Base-by-base conservation (phyloP, 2,797 vertebrate species). In the Mastacembelus armatus region DNA sequence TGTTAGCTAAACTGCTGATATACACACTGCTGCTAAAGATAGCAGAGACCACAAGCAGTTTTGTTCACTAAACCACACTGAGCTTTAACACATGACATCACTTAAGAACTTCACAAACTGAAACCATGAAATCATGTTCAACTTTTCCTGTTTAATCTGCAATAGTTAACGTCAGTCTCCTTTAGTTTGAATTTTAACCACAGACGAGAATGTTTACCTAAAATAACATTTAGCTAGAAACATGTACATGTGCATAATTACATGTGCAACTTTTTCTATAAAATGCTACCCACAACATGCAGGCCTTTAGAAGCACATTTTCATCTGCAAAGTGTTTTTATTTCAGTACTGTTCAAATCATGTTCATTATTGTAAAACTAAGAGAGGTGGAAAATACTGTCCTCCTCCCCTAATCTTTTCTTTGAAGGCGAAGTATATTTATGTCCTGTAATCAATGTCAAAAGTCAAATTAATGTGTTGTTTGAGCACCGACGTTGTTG, bases 1-100 rank as follows among this genome's bases (percentile, higher is more conserved):
- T 63, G 40, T 19, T 69, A 57, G 58, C 64, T 32, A 54, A 89
- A 83, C 81, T 56, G 72, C 75, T 84, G 71, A 85, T 71, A 29
- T 44, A 62, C 47, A 52, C 30, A 24, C 26, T 49, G 18, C 47
- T 55, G 59, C 77, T 78, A 80, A 78, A 80, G 24, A 82, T 83
- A 81, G 55, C 52, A 18, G 1, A 67, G 48, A 76, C 77, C 74
- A 51, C 63, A 67, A 24, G 29, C 40, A 44, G 60, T 71, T 75
- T 63, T 63, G 16, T 81, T 74, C 2, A 43, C 21, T 39, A 42
- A 66, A 58, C 35, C 9, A 35, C 36, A 6, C 24, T 64, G 39
- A 49, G 51, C 11, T 42, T 64, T 27, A 58, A 42, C 36, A 48
- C 49, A 66, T 85, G 62, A 81, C 54, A 65, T 80, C 49, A 73